A percentile compares a stretch with the other conserved stretches of the same genome.
These are phyloP conservation scores for Euphonia xanthogaster DNA, from an alignment of 2,797 vertebrate genomes.

Conservation along the genomic window DNA sequence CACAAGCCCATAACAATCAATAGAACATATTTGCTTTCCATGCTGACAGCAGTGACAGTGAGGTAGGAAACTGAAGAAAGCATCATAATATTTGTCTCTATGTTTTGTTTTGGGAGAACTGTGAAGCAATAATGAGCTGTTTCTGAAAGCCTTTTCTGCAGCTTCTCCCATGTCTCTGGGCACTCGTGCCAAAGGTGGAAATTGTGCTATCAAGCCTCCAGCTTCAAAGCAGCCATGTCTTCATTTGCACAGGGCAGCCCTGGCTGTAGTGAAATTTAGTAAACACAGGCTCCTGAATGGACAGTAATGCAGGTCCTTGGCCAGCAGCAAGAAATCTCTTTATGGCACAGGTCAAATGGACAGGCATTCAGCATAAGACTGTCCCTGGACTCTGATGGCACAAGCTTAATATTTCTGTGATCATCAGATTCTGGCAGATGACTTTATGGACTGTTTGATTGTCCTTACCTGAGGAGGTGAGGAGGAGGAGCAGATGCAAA, in stretches of 20 bases:
- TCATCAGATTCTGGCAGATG: neutral
- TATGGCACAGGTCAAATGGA: neutral
- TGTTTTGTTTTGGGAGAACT: neutral
- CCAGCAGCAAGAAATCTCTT: neutral
- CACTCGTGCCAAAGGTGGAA: neutral
- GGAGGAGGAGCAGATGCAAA: neutral
- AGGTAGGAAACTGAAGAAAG: conserved; percentile 6
- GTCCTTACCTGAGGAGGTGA: neutral
- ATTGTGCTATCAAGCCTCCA: neutral
- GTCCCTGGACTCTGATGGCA: neutral
- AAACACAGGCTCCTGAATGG: neutral
- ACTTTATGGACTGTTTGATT: neutral
- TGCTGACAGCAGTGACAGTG: neutral
- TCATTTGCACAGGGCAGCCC: conserved; percentile 13
- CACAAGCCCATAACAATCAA: neutral
- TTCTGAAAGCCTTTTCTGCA: neutral
- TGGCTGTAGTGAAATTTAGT: conserved; percentile 41
- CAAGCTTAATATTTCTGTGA: neutral
- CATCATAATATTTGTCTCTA: neutral
- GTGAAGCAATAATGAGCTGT: neutral
- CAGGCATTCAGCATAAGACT: neutral
- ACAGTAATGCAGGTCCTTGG: neutral
- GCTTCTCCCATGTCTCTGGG: neutral
- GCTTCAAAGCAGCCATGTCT: conserved; percentile 53
- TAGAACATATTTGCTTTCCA: neutral